Evolutionary conservation across 1,140 invertebrate species (phyloP).

Genomic region (Oryzaephilus surinamensis): DNA sequence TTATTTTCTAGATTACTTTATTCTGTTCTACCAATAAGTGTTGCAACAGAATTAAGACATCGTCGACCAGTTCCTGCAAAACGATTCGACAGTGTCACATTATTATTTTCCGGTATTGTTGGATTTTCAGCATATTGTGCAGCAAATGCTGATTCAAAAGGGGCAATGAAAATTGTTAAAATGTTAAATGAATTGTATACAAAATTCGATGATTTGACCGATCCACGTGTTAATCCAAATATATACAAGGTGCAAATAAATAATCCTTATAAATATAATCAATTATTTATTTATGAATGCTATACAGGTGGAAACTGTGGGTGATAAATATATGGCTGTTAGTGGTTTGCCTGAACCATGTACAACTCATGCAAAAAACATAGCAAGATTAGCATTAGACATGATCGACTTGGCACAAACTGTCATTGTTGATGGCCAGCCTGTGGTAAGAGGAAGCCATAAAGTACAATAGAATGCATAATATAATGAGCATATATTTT

Average conservation of each 20-base stretch:
- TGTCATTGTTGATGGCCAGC: conserved; percentile 73
- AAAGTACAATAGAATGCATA: too few species aligned
- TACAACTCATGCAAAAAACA: conserved; percentile 82
- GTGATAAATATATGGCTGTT: conserved; percentile 98
- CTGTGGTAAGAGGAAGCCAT: conserved; percentile 59
- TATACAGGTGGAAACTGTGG: conserved; percentile 93
- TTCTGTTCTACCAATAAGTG: conserved; percentile 85
- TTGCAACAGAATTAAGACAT: conserved; percentile 86
- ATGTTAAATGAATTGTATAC: conserved; percentile 88
- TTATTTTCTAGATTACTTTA: too few species aligned
- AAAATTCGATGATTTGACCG: conserved; percentile 82
- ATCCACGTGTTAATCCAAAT: conserved; percentile 82
- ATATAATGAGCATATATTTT: too few species aligned
- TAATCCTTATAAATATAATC: neutral
- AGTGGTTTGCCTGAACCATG: conserved; percentile 92
- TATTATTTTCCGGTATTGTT: conserved; percentile 90
- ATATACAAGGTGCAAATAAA: conserved; percentile 76
- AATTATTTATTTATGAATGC: conserved; percentile 1
- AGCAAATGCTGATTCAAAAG: conserved; percentile 69
- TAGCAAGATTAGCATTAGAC: conserved; percentile 83
- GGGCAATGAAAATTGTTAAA: conserved; percentile 86
- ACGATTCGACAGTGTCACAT: conserved; percentile 78
- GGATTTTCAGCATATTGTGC: conserved; percentile 84
- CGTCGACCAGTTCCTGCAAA: conserved; percentile 77
- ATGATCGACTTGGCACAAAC: conserved; percentile 91